Base-by-base conservation (phyloP, 2,113 vertebrate species). In the Nibea albiflora region DNA sequence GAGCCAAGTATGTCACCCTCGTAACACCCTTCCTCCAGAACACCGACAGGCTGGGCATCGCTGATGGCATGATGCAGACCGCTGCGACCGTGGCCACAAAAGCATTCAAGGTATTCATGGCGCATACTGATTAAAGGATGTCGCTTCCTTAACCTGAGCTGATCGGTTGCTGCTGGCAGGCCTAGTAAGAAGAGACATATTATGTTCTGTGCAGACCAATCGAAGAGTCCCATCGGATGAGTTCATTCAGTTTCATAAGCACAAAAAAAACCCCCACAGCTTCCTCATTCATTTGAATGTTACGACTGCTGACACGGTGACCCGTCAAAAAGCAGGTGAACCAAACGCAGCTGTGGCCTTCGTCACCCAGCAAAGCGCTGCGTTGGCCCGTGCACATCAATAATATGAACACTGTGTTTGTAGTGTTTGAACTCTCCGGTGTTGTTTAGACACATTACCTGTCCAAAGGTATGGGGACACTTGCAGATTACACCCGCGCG, bases 11-110 rank as follows among this genome's bases (percentile, higher is more conserved):
- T 0, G 95, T 99, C 84, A 98, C 98, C 2, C 91, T 99, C 28
- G 96, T 99, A 67, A 99, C 98, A 0, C 98, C 98, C 12, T 99
- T 99, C 87, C 90, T 99, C 71, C 94, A 95, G 69, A 99, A 99
- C 90, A 95, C 96, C 20, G 98, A 99, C 92, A 89, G 3, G 11
- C 91, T 99, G 77, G 98, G 98, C 17, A 54, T 99, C 2, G 96
- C 97, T n/a, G 97, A 99, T 2, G 98, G 98, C 73, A 99, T 99
- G 97, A 70, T 98, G 90, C 94, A 94, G 93, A 96, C 94, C 0
- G 97, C 95, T 15, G 87, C 95, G 35, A 99, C 97, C 0, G 24
- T 98, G 82, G 95, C 95, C 20, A 93, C 91, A 46, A 99, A 97
- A 90, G 90, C 94, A 7, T 12, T 98, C 0, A 99, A 99, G 94